Conservation (phyloP, 92 coral and sea anemone genomes). For the Meandrina meandrites region DNA sequence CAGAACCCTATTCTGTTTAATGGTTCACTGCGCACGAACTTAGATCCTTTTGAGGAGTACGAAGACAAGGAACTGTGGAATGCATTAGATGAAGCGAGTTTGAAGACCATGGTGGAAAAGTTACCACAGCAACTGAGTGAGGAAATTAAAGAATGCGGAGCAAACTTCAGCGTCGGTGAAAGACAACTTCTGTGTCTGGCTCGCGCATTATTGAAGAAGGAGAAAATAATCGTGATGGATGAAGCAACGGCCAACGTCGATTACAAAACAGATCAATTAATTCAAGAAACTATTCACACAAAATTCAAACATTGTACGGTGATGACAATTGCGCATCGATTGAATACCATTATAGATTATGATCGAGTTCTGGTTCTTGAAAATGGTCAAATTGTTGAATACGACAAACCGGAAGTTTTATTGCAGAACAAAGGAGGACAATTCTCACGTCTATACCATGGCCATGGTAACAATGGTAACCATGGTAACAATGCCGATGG, state of each 20-base stretch:
- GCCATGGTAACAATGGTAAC: not conserved
- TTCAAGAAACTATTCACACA: constrained; percentile 71
- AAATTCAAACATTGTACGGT: constrained; percentile 65
- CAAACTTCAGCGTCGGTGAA: constrained; percentile 55
- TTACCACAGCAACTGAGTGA: constrained; percentile 67
- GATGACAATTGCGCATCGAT: constrained; percentile 65
- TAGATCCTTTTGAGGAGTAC: constrained; percentile 67
- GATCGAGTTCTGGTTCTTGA: constrained; percentile 77
- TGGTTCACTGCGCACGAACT: constrained; percentile 66
- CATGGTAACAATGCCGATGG: too few species aligned
- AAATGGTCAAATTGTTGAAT: constrained; percentile 72
- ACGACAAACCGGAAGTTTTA: constrained; percentile 70
- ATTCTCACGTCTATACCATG: constrained; percentile 58
- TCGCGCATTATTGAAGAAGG: constrained; percentile 57
- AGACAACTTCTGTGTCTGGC: constrained; percentile 66
- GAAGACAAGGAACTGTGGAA: constrained; percentile 70
- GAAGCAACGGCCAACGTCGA: constrained; percentile 81
- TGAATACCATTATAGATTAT: constrained; percentile 77
- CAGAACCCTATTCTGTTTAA: constrained; percentile 63
- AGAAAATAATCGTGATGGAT: constrained; percentile 68
- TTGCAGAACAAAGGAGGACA: constrained; percentile 61
- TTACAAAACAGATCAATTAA: constrained; percentile 75
- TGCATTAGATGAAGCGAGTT: constrained; percentile 62
- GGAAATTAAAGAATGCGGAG: constrained; percentile 60
- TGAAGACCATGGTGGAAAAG: constrained; percentile 58